A percentile compares a stretch with the other conserved stretches of the same genome.
phyloP scores from a whole-genome alignment of 2,888 invertebrate genomes.

The Notodonta ziczac region DNA sequence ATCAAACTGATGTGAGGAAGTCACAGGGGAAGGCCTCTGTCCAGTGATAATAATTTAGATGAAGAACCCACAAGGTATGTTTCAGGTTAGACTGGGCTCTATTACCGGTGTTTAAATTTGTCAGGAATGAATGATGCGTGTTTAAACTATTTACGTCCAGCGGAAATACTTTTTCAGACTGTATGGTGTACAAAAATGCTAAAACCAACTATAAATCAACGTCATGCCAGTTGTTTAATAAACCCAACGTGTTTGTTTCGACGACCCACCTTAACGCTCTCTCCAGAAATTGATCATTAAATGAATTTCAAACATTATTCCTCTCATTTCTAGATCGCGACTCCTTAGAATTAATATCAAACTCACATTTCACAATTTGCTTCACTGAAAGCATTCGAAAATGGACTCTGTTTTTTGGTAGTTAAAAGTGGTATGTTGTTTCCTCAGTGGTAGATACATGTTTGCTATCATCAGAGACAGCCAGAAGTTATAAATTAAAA shows the following conservation, averaged over 20 bases:
- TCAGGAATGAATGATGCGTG: too few species aligned
- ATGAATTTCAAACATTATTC: constrained; percentile 54
- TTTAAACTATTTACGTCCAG: constrained; percentile 15
- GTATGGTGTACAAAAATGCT: constrained; percentile 42
- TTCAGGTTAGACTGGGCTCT: too few species aligned
- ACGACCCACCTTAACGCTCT: constrained; percentile 37
- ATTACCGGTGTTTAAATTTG: too few species aligned
- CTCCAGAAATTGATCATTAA: constrained; percentile 50
- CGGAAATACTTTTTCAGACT: constrained; percentile 28
- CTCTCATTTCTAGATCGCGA: constrained; percentile 50
- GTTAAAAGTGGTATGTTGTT: neutral
- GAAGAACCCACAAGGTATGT: too few species aligned
- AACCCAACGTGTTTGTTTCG: constrained; percentile 37
- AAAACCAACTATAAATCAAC: constrained; percentile 47
- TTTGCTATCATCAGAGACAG: constrained; percentile 31
- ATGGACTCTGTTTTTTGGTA: constrained; percentile 3
- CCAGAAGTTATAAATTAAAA: constrained; percentile 58
- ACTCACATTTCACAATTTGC: constrained; percentile 10
- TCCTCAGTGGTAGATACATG: constrained; percentile 6
- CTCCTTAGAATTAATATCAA: constrained; percentile 39
- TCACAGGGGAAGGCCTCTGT: too few species aligned
- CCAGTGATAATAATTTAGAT: too few species aligned
- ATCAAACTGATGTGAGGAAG: too few species aligned
- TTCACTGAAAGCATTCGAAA: neutral
- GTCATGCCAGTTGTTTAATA: constrained; percentile 46